Conservation (phyloP, 1,140 invertebrate species). For the Tetramorium simillimum region DNA sequence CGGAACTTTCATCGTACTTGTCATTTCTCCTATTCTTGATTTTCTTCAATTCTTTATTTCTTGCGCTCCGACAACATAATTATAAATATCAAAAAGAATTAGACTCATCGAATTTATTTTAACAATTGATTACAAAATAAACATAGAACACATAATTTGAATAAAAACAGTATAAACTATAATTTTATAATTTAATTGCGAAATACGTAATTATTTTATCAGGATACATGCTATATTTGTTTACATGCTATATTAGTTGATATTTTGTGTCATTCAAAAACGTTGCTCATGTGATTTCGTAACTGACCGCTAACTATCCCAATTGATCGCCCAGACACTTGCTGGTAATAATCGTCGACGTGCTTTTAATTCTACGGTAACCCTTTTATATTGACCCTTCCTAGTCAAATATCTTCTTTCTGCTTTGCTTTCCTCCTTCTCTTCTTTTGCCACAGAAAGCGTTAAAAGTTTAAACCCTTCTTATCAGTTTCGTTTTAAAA, state of each 20-base stretch:
- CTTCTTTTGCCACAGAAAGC: slow-evolving; percentile 28
- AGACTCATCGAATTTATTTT: not conserved
- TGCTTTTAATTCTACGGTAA: slow-evolving; percentile 79
- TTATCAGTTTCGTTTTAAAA: slow-evolving; percentile 58
- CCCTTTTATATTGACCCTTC: slow-evolving; percentile 79
- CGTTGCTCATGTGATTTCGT: not conserved
- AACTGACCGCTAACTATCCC: slow-evolving; percentile 44
- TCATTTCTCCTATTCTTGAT: slow-evolving; percentile 62
- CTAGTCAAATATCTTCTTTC: slow-evolving; percentile 76
- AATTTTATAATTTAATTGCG: not conserved
- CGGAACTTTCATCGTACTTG: slow-evolving; percentile 39
- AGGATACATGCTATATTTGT: not conserved
- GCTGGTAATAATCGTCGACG: slow-evolving; percentile 75
- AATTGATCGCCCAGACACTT: slow-evolving; percentile 50
- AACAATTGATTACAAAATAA: not conserved
- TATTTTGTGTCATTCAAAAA: not conserved
- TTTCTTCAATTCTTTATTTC: slow-evolving; percentile 80
- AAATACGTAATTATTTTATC: not conserved
- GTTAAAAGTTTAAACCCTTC: slow-evolving; percentile 33
- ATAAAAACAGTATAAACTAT: not conserved
- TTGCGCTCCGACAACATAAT: slow-evolving; percentile 77
- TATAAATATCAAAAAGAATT: slow-evolving; percentile 72
- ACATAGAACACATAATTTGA: not conserved
- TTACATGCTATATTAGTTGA: not conserved
- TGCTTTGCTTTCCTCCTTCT: slow-evolving; percentile 48